Conservation (phyloP, 2,797 vertebrate genomes). For the Margarornis squamiger region DNA sequence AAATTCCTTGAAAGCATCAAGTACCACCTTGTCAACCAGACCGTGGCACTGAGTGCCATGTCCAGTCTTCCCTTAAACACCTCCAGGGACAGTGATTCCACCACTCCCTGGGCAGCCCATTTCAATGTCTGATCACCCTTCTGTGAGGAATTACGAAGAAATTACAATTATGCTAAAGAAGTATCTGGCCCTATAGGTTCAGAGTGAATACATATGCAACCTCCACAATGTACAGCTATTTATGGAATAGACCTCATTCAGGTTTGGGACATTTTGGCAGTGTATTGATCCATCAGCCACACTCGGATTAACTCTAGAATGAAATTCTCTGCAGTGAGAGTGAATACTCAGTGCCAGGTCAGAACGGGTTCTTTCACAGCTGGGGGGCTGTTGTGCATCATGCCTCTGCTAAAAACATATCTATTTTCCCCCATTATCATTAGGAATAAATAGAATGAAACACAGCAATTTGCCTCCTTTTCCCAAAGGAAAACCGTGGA, state of each 20-base stretch:
- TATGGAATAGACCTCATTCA: background rate
- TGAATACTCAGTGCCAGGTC: background rate
- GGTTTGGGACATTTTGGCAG: background rate
- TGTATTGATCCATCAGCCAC: background rate
- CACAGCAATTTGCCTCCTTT: background rate
- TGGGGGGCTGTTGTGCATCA: background rate
- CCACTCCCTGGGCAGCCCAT: background rate
- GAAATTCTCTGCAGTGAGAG: background rate
- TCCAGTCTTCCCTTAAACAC: background rate
- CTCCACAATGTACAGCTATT: background rate
- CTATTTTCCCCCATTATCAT: background rate
- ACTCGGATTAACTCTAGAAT: background rate
- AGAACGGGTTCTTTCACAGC: background rate
- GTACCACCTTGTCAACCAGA: background rate
- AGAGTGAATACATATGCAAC: background rate
- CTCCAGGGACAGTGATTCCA: background rate
- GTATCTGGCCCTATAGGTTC: background rate
- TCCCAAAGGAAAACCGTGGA: background rate
- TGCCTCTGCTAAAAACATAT: background rate
- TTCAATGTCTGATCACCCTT: fast-evolving
- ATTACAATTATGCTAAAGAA: background rate
- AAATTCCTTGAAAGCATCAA: background rate
- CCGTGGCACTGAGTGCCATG: background rate
- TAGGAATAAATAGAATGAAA: background rate
- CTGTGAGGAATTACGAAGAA: background rate